Evolutionary conservation across 2,797 vertebrate species (phyloP).

Genomic region (Miopithecus talapoin): DNA sequence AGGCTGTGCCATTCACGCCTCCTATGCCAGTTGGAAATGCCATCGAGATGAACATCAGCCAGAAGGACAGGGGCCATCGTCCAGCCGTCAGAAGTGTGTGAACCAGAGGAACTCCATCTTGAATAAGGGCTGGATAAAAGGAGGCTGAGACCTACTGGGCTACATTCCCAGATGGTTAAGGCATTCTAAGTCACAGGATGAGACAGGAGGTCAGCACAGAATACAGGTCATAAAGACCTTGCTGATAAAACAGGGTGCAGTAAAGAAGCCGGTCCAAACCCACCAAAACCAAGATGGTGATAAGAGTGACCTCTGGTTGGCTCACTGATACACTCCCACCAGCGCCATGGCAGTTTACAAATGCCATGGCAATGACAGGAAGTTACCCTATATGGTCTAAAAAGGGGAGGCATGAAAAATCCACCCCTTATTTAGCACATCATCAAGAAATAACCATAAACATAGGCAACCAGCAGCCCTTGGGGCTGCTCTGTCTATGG

Average conservation of each 20-base stretch:
- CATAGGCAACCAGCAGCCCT: not conserved
- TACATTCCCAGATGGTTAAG: rapidly evolving
- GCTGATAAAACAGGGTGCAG: not conserved
- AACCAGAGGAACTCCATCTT: not conserved
- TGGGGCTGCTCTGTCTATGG: not conserved
- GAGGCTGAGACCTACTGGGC: not conserved
- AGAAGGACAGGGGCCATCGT: rapidly evolving
- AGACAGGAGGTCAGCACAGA: not conserved
- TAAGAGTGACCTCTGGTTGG: not conserved
- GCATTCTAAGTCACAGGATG: not conserved
- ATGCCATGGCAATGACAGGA: not conserved
- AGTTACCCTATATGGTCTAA: not conserved
- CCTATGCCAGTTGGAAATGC: rapidly evolving
- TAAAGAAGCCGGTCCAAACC: not conserved
- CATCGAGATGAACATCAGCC: not conserved
- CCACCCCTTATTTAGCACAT: not conserved
- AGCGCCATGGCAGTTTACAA: not conserved
- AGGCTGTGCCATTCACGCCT: not conserved
- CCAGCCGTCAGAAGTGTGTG: not conserved
- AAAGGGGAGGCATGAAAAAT: not conserved
- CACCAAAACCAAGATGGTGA: not conserved
- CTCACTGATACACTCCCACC: not conserved
- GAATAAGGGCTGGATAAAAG: not conserved
- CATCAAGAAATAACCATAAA: not conserved
- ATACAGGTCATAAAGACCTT: not conserved